A percentile compares a stretch with the other conserved stretches of the same genome.
These are phyloP conservation scores for Ganaspis brasiliensis DNA, from an alignment of 2,888 invertebrate genomes.

Conservation along the genomic window DNA sequence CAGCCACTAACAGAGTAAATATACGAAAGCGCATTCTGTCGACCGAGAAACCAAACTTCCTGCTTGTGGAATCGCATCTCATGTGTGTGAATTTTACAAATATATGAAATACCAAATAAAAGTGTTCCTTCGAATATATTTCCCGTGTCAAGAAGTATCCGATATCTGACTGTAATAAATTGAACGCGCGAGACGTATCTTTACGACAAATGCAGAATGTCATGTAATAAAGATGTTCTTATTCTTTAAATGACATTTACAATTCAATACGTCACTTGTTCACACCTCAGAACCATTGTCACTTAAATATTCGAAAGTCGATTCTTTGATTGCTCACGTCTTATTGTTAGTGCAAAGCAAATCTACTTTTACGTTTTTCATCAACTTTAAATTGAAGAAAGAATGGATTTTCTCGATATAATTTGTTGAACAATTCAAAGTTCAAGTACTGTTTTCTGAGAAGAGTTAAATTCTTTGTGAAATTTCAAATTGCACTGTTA, in stretches of 20 bases:
- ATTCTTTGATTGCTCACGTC: too few relatives aligned
- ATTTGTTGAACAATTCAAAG: too few relatives aligned
- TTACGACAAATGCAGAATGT: conserved; percentile 12
- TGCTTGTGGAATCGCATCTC: not conserved
- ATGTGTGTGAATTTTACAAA: not conserved
- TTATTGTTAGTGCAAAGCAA: too few relatives aligned
- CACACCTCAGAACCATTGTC: not conserved
- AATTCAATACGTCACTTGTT: conserved; percentile 1
- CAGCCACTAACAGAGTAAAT: conserved; percentile 12
- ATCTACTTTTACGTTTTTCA: too few relatives aligned
- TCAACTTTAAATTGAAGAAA: too few relatives aligned
- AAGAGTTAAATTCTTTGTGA: too few relatives aligned
- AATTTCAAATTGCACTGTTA: too few relatives aligned
- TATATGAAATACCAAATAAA: not conserved
- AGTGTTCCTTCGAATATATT: conserved; percentile 11
- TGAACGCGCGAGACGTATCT: conserved; percentile 6
- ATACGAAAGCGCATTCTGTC: not conserved
- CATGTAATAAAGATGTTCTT: conserved; percentile 31
- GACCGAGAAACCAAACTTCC: conserved; percentile 15
- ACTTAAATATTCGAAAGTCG: too few relatives aligned
- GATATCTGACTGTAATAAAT: conserved; percentile 13
- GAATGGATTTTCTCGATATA: too few relatives aligned
- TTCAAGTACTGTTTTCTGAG: too few relatives aligned
- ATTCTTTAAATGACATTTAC: conserved; percentile 6
- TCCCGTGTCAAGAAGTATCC: conserved; percentile 19